phyloP scores from a whole-genome alignment of 2,797 vertebrate genomes.

The Periparus ater region DNA sequence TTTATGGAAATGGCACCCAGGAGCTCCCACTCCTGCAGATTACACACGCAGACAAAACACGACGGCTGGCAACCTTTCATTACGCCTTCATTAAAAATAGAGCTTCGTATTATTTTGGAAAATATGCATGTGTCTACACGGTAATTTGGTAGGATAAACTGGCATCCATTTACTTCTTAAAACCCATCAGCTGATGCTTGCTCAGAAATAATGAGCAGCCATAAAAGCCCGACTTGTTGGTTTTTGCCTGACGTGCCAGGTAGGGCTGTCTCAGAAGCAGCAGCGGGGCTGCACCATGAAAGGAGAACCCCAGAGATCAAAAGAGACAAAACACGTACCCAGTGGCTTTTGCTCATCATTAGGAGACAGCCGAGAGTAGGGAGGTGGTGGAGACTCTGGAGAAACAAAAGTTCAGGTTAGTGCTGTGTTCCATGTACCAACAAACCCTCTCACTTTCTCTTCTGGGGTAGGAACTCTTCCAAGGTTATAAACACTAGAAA shows the following conservation, averaged over 20 bases:
- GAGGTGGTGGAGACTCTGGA: conserved; percentile 98
- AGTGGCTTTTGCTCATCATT: conserved; percentile 45
- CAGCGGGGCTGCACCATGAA: background rate
- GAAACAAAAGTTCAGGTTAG: conserved; percentile 73
- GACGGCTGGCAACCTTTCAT: conserved; percentile 29
- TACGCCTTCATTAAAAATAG: conserved; percentile 55
- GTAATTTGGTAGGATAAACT: conserved; percentile 34
- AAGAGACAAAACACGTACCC: background rate
- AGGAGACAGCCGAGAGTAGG: conserved; percentile 82
- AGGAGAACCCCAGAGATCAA: background rate
- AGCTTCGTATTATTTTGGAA: conserved; percentile 21
- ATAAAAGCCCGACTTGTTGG: background rate
- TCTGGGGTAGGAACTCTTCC: background rate
- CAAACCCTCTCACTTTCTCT: background rate
- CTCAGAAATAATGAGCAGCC: conserved; percentile 53
- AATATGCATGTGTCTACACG: background rate
- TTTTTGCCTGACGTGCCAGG: background rate
- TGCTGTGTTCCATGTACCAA: background rate
- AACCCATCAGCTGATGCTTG: conserved; percentile 37
- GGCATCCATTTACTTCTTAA: background rate
- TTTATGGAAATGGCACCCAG: conserved; percentile 25
- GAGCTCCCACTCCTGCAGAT: background rate
- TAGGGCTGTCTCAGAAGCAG: background rate
- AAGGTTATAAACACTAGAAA: background rate
- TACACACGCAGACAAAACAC: conserved; percentile 25